Evolutionary conservation across 1,140 invertebrate species (phyloP), one percentile per base, ranked within the genome.

Genomic region (Tenebrio molitor): DNA sequence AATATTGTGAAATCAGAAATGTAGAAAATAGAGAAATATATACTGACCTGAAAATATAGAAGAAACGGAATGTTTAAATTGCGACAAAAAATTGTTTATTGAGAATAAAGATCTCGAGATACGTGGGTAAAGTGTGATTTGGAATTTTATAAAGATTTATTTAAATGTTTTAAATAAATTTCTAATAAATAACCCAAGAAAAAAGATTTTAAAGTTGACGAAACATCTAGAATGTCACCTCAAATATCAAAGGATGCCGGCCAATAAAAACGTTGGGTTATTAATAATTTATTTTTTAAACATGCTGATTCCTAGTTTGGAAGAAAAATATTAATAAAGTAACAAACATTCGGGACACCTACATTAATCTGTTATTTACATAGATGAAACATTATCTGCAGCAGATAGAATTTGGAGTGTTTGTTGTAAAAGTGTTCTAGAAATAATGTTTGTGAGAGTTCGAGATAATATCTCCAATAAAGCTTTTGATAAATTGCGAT

Each of bases 381-480:
- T 50, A 6, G 44, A 50, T 17, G 44, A 14, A 7, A 50, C 44
- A 17, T 50, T 50, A 7, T 8, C 10, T 33, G 10, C 10, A 50
- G 44, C 21, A 46, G 44, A 50, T 19, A 50, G 17, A 50, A 19
- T 50, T 50, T 50, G 17, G 10, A 33, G 29, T 33, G 29, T 33
- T 33, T 33, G 29, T 33, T 33, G 10, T 33, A 33, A 41, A 41
- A 19, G 44, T 50, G 44, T 50, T 50, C 44, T 50, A 21, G 44
- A 50, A 33, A 50, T 50, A 50, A 41, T 50, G n/a, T 17, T 50
- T 5, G n/a, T n/a, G n/a, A n/a, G n/a, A n/a, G n/a, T n/a, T n/a
- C n/a, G n/a, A n/a, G n/a, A n/a, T n/a, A n/a, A n/a, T n/a, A n/a
- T n/a, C n/a, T n/a, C n/a, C n/a, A n/a, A n/a, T n/a, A n/a, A n/a